These are phyloP conservation scores for Acropora yongei DNA, from an alignment of 64 coral and sea anemone genomes.

Conservation along the genomic window DNA sequence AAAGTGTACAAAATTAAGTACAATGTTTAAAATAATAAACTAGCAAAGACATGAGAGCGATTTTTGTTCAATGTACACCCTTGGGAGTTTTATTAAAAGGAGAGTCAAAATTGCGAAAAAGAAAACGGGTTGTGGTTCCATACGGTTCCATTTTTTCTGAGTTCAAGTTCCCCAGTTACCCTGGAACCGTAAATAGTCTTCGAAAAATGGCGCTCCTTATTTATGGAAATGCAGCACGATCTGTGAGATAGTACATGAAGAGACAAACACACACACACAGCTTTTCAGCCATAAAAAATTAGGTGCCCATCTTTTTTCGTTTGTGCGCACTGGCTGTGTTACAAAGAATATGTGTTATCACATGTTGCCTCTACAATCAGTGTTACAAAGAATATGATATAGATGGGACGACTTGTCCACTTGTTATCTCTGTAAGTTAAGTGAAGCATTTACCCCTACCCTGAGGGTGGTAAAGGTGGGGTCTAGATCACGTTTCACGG, in stretches of 20 bases:
- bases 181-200: not conserved
- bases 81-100: too few species aligned
- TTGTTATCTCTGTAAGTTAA: conserved; percentile 74
- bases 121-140: not conserved
- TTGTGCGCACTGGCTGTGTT: conserved; percentile 8
- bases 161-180: not conserved
- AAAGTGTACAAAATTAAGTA: too few species aligned
- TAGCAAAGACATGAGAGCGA: too few species aligned
- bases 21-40: too few species aligned
- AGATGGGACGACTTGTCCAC: conserved; percentile 73
- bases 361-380: too few species aligned
- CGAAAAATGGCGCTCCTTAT: not conserved
- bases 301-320: too few species aligned
- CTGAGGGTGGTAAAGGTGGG: too few species aligned
- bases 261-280: not conserved
- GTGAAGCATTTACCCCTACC: conserved; percentile 51
- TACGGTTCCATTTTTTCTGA: not conserved
- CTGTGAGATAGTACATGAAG: not conserved
- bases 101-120: too few species aligned
- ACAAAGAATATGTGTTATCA: conserved; percentile 76
- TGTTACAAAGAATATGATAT: conserved; percentile 80
- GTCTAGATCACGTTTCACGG: too few species aligned
- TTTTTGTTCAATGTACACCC: too few species aligned
- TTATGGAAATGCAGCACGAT: not conserved
- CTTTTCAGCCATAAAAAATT: not conserved